These are phyloP conservation scores for Byasa hedistus DNA, from an alignment of 2,888 invertebrate species.

Conservation along the genomic window DNA sequence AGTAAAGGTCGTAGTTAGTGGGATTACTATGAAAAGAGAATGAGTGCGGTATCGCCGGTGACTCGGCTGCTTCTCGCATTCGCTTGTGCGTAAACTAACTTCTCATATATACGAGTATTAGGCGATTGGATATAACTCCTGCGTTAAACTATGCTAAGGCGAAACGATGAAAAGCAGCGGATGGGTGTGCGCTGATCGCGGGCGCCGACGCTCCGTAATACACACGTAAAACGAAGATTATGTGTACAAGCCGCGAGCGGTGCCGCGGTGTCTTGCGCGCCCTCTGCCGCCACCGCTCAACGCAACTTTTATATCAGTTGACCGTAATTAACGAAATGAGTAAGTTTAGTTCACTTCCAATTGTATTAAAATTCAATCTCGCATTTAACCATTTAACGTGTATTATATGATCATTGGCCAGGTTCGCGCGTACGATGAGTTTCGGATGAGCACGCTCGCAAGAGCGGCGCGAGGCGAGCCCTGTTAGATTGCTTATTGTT, in stretches of 20 bases:
- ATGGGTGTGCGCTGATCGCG: slow-evolving; percentile 58
- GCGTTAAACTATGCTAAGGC: slow-evolving; percentile 73
- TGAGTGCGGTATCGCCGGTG: no score
- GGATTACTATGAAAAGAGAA: no score
- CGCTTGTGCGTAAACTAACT: slow-evolving; percentile 31
- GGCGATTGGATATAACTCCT: slow-evolving; percentile 78
- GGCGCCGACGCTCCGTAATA: slow-evolving; percentile 71
- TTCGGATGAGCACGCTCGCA: no score
- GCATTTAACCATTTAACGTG: background rate
- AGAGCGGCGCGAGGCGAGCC: no score
- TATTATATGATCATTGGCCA: background rate
- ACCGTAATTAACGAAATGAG: no score
- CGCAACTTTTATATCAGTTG: background rate
- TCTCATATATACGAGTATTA: slow-evolving; percentile 69
- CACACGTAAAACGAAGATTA: slow-evolving; percentile 71
- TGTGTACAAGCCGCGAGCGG: slow-evolving; percentile 75
- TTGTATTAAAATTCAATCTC: background rate
- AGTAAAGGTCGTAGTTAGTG: no score
- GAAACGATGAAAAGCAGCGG: slow-evolving; percentile 33
- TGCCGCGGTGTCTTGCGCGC: slow-evolving; percentile 72
- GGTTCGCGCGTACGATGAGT: background rate
- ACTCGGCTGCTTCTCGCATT: no score
- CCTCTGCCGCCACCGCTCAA: slow-evolving; percentile 39
- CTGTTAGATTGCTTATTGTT: no score
- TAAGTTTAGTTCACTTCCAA: no score